These are phyloP conservation scores for Nemotelus pantherinus DNA, from an alignment of 2,888 invertebrate species.

Conservation along the genomic window DNA sequence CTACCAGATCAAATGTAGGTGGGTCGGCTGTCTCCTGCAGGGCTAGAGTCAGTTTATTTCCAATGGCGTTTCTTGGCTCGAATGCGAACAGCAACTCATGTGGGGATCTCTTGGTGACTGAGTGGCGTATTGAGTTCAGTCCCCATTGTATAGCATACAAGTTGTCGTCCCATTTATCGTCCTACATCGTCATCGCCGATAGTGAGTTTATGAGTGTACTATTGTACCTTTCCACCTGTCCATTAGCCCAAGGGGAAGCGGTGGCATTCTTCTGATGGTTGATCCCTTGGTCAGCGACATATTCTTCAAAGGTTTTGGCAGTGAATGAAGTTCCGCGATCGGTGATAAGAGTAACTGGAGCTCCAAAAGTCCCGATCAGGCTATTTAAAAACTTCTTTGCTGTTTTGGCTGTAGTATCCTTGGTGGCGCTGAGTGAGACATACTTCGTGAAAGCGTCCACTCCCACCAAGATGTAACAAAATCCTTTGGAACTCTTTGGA, in stretches of 20 bases:
- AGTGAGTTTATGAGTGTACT: background rate
- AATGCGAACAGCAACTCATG: slow-evolving; percentile 45
- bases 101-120: slow-evolving; percentile 45
- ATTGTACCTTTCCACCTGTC: background rate
- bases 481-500: background rate
- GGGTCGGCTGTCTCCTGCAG: background rate
- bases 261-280: background rate
- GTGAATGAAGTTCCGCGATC: background rate
- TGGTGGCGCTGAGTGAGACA: background rate
- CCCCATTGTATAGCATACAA: slow-evolving; percentile 32
- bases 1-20: background rate
- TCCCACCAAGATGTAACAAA: too few species aligned
- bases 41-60: slow-evolving; percentile 45
- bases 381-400: too few species aligned
- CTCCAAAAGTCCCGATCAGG: too few species aligned
- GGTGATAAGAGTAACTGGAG: background rate
- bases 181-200: background rate
- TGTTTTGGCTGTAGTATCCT: background rate
- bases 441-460: background rate
- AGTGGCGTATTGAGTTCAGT: slow-evolving; percentile 20
- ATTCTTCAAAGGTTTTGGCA: background rate
- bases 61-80: slow-evolving; percentile 43
- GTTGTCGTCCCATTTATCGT: slow-evolving; percentile 49
- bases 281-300: background rate
- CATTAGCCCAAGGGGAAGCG: background rate